Percentiles rank a stretch among this genome's conserved stretches.
These are phyloP conservation scores for Trogon melanurus DNA, from an alignment of 2,113 vertebrate species.

Conservation along the genomic window DNA sequence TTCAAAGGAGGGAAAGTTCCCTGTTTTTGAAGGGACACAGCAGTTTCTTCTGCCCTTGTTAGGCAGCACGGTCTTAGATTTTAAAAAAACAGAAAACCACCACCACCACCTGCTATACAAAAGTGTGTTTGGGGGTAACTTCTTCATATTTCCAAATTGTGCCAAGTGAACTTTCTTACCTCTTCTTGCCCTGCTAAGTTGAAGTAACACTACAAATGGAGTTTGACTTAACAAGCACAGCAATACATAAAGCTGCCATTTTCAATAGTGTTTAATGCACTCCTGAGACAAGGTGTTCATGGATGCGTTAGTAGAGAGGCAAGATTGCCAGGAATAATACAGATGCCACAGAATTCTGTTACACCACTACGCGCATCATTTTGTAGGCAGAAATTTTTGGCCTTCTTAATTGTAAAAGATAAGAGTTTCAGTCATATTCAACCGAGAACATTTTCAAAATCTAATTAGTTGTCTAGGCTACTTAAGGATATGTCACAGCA, in stretches of 20 bases:
- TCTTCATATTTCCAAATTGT: background rate
- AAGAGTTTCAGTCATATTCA: background rate
- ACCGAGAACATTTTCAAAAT: background rate
- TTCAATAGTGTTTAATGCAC: background rate
- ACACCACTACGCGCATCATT: background rate
- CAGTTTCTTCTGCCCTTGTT: background rate
- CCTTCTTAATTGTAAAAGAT: background rate
- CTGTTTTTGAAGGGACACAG: constrained; percentile 5
- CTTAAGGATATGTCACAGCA: background rate
- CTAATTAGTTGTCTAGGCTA: background rate
- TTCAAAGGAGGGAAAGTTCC: background rate
- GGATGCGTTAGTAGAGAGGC: background rate
- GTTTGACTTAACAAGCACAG: background rate
- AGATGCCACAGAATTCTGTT: background rate
- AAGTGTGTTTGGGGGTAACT: background rate
- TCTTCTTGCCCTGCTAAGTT: background rate
- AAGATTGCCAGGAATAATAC: background rate
- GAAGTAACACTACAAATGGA: constrained; percentile 3
- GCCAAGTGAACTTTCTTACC: background rate
- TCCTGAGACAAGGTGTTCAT: background rate
- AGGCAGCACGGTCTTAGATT: background rate
- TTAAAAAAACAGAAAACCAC: background rate
- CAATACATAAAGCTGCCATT: background rate
- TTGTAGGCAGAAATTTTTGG: background rate
- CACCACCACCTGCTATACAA: background rate